Base-by-base conservation (phyloP, 1,140 invertebrate genomes). In the Drosophila seguyi region DNA sequence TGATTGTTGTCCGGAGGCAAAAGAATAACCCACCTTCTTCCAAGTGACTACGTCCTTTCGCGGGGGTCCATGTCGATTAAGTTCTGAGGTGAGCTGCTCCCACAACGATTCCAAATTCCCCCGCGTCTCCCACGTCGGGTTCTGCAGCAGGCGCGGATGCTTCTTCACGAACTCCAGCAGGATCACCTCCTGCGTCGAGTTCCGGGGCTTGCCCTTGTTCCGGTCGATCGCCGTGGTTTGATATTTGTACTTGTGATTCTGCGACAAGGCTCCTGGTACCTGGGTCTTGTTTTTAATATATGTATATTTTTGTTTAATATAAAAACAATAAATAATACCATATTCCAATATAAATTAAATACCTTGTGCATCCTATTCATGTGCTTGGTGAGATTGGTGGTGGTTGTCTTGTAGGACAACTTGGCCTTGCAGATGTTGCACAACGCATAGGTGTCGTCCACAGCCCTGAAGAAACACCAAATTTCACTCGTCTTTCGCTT, bases 341-440 rank as follows among this genome's bases (percentile, higher is more conserved):
- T 25, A 25, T 25, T 25, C 25, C 25, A 25, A 25, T 2, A 25
- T 25, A 25, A 25, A 25, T 25, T 4, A 25, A 25, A 25, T 25
- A 25, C 27, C 31, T 34, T 34, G 31, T 34, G 84, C 84, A 85
- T 88, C 53, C 84, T 50, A 29, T 90, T 84, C 85, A 88, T 90
- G 14, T 88, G 84, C 48, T 88, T 88, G 48, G 85, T 88, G 27
- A 88, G 52, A 42, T 88, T 88, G 5, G 84, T 88, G 27, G 84
- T 88, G 16, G 84, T 88, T 10, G 84, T 88, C 59, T 88, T 88
- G 44, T 81, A 88, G 6, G 85, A 90, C 1, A 88, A 61, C 58
- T 88, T 88, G 1, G 84, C 84, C 22, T 88, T 81, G 77, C 84
- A 88, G 25, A 88, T 88, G 47, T 88, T 88, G 52, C 84, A 88